Percentiles rank a stretch among this genome's conserved stretches.
Evolutionary conservation across 2,113 vertebrate species (phyloP).

Genomic region (Chloropsis hardwickii): DNA sequence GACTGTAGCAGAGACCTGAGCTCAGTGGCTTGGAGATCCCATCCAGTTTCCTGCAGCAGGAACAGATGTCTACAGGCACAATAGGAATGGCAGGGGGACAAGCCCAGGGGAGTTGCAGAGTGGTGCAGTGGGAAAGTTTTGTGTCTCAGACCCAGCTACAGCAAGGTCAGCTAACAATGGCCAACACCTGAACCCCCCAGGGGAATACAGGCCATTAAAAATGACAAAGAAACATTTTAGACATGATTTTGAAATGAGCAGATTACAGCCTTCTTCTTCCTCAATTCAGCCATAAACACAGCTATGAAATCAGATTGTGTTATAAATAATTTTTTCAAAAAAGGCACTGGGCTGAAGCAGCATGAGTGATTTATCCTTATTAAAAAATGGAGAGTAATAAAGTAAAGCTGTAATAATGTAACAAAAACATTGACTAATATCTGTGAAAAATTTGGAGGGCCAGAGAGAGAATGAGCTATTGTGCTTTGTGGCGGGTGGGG

Average conservation of each 20-base stretch:
- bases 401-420: conserved; percentile 42
- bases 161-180: not conserved
- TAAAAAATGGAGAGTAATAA: conserved; percentile 37
- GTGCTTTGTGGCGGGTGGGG: conserved; percentile 23
- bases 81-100: not conserved
- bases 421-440: conserved; percentile 33
- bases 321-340: not conserved
- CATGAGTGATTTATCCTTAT: conserved; percentile 14
- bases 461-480: conserved; percentile 27
- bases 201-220: not conserved
- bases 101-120: not conserved
- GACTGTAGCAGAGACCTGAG: not conserved
- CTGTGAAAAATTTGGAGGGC: conserved; percentile 31
- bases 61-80: not conserved
- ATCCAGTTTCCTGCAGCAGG: not conserved
- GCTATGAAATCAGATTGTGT: not conserved
- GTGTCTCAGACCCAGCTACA: not conserved
- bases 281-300: not conserved
- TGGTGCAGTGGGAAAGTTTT: not conserved
- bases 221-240: not conserved
- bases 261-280: not conserved
- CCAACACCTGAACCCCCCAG: not conserved
- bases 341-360: not conserved
- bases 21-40: not conserved
- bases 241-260: not conserved